Evolutionary conservation across 2,888 invertebrate species (phyloP), one percentile per base, ranked within the genome.

Genomic region (Lobophora halterata): DNA sequence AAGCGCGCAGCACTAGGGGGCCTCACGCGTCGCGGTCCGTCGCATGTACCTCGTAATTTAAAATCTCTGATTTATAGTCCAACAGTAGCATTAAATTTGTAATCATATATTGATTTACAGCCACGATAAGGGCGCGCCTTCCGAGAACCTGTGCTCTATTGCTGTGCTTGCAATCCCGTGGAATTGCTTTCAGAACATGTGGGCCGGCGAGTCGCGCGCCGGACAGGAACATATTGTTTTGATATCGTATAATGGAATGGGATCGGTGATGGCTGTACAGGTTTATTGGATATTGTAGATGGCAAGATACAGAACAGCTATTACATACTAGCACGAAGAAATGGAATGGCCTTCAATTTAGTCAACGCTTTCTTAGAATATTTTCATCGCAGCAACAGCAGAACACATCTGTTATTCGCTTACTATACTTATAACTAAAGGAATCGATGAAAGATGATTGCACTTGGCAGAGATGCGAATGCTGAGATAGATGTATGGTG

Each of bases 21-120:
- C 78, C 85, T 80, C 83, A 81, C 85, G 85, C 85, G 82, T 80
- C 65, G 77, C 69, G 71, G 74, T 74, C 70, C 79, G 70, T 73
- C 71, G 72, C 25, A 21, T 75, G 83, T 82, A 81, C 71, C 71
- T 81, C 86, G 83, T 86, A 82, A 86, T 83, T 86, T 83, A 82
- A 83, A 85, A 83, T 80, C 67, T 59, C 77, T 82, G 86, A 87
- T 87, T 87, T 87, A 87, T 82, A 77, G 77, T 69, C 69, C 80
- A 85, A 86, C 86, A 79, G 86, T 87, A 86, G 86, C 86, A 86
- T 86, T 86, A 87, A 86, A 87, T 86, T 86, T 87, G 86, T 87
- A 86, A 86, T 87, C 85, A 85, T 83, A 85, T 86, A 86, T 86
- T 86, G 86, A 87, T 87, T 87, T 87, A 87, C 82, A 79, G 73